Conservation (phyloP, 1,140 invertebrate species). For the Pogonomyrmex californicus region DNA sequence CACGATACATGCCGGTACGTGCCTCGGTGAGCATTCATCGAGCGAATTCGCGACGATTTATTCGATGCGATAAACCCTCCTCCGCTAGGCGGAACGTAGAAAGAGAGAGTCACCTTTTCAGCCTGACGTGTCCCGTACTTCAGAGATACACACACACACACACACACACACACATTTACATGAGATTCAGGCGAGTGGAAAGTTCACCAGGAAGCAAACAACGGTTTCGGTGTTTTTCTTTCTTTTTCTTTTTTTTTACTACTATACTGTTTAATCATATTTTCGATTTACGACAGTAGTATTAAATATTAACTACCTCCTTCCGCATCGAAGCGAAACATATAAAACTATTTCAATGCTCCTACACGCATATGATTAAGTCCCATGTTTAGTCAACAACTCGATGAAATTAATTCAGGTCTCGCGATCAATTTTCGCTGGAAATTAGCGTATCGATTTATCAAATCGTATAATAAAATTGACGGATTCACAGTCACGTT, state of each 20-base stretch:
- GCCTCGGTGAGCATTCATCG: not conserved
- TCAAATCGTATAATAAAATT: not conserved
- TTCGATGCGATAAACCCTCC: not conserved
- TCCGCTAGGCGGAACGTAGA: not conserved
- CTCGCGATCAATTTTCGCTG: not conserved
- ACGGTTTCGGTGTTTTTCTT: not conserved
- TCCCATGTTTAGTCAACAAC: constrained; percentile 9
- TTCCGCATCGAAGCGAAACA: not conserved
- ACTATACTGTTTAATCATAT: not conserved
- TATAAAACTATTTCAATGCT: constrained; percentile 24
- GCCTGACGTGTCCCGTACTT: not conserved
- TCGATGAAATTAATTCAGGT: constrained; percentile 23
- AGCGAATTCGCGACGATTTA: not conserved
- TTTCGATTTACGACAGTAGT: not conserved
- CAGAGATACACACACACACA: not conserved
- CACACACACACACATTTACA: not conserved
- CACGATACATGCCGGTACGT: not conserved
- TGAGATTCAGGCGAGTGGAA: not conserved
- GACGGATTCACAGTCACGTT: not conserved
- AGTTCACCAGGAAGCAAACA: not conserved
- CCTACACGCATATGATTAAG: not conserved
- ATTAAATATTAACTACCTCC: constrained; percentile 40
- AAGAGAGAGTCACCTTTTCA: constrained; percentile 15
- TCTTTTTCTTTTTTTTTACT: not conserved
- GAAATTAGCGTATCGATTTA: not conserved